A percentile compares a stretch with the other conserved stretches of the same genome.
These are phyloP conservation scores for Spilarctia lutea DNA, from an alignment of 2,888 invertebrate genomes.

Conservation along the genomic window DNA sequence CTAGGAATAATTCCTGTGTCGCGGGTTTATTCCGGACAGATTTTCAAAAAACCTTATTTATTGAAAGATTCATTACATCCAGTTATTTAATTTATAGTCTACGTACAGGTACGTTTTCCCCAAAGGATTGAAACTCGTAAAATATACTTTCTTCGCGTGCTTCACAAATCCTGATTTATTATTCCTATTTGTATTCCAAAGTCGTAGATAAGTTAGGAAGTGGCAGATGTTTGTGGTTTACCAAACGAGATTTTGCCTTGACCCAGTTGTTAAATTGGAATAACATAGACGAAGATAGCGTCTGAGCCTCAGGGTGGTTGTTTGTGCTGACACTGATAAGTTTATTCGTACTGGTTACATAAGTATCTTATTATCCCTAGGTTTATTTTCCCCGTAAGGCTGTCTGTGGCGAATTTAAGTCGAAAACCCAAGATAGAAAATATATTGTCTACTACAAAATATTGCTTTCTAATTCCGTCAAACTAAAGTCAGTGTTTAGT, in stretches of 20 bases:
- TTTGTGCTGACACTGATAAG: background rate
- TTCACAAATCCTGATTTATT: conserved; percentile 34
- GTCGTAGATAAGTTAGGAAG: conserved; percentile 17
- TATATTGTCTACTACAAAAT: background rate
- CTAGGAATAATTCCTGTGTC: too few species aligned
- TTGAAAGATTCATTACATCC: background rate
- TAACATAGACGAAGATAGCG: conserved; percentile 6
- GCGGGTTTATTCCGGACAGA: too few species aligned
- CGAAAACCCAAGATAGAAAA: background rate
- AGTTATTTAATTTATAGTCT: background rate
- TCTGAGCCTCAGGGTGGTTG: background rate
- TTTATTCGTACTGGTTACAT: background rate
- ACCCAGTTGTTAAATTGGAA: conserved; percentile 29
- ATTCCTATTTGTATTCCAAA: conserved; percentile 19
- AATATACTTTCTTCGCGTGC: background rate
- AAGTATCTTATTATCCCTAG: background rate
- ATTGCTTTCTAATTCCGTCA: background rate
- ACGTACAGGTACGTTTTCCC: background rate
- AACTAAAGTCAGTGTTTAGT: background rate
- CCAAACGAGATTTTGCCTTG: conserved; percentile 32
- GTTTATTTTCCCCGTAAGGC: background rate
- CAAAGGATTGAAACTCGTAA: background rate
- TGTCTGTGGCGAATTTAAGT: background rate
- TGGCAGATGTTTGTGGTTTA: conserved; percentile 20
- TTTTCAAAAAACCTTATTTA: background rate